phyloP scores from a whole-genome alignment of 2,888 invertebrate genomes.

The Thymelicus acteon region DNA sequence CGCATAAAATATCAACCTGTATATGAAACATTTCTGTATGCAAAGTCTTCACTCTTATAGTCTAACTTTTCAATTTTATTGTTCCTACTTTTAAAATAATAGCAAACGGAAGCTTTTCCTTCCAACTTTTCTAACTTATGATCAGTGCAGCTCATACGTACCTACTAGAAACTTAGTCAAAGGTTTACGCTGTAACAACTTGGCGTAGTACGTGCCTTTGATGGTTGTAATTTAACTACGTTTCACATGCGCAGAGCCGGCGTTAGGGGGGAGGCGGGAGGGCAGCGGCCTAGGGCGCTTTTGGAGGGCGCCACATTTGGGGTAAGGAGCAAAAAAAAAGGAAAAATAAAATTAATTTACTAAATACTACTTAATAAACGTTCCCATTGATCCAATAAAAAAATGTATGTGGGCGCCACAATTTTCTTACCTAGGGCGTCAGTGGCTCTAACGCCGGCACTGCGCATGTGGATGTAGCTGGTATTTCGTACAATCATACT shows the following conservation, averaged over 20 bases:
- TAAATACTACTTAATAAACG: too few relatives aligned
- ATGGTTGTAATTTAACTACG: constrained; percentile 21
- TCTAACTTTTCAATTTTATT: constrained; percentile 14
- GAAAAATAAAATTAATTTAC: too few relatives aligned
- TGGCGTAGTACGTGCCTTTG: constrained; percentile 18
- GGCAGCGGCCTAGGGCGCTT: too few relatives aligned
- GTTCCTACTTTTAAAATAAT: constrained; percentile 10
- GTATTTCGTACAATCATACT: too few relatives aligned
- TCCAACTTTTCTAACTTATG: constrained; percentile 29
- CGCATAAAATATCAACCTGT: constrained; percentile 8
- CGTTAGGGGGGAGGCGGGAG: too few relatives aligned
- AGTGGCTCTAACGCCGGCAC: too few relatives aligned
- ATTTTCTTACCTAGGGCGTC: too few relatives aligned
- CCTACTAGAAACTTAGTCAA: constrained; percentile 11
- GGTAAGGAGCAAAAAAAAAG: too few relatives aligned
- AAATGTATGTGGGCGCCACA: too few relatives aligned
- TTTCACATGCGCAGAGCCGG: neutral
- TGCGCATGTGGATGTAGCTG: neutral
- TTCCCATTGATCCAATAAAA: too few relatives aligned
- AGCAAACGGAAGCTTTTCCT: constrained; percentile 17
- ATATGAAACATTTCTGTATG: constrained; percentile 7
- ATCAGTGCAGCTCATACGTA: constrained; percentile 30
- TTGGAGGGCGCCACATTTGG: too few relatives aligned
- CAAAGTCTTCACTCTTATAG: neutral
- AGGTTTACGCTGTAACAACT: neutral